phyloP scores from a whole-genome alignment of 2,797 vertebrate genomes.

The Gadopsis bispinosus region DNA sequence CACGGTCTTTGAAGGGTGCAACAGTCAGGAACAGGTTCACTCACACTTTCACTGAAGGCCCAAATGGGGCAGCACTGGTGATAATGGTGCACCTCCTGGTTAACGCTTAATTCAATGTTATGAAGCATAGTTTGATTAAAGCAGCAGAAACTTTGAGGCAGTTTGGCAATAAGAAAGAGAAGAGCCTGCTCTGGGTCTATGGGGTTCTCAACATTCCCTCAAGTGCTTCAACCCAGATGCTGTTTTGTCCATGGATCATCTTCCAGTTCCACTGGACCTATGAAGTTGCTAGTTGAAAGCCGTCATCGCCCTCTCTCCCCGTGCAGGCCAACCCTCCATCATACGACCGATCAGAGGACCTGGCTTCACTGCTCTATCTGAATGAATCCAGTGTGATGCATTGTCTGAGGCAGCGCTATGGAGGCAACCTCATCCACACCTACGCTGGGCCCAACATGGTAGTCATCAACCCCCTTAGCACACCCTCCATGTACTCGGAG shows the following conservation, averaged over 20 bases:
- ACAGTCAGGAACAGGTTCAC: not conserved
- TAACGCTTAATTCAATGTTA: slow-evolving; percentile 28
- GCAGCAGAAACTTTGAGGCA: slow-evolving; percentile 29
- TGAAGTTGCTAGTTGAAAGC: not conserved
- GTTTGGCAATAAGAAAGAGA: not conserved
- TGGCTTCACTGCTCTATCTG: slow-evolving; percentile 93
- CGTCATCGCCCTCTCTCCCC: not conserved
- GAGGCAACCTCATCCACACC: slow-evolving; percentile 93
- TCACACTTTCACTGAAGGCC: not conserved
- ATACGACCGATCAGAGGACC: slow-evolving; percentile 91
- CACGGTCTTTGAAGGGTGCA: too few relatives aligned
- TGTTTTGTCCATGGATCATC: not conserved
- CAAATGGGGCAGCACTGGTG: not conserved
- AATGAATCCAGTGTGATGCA: slow-evolving; percentile 96
- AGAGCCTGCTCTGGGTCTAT: slow-evolving; percentile 25
- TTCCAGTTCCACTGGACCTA: not conserved
- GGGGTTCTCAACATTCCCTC: not conserved
- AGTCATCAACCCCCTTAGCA: slow-evolving; percentile 94
- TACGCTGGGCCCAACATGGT: slow-evolving; percentile 92
- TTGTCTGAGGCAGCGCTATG: slow-evolving; percentile 93
- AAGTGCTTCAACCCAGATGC: slow-evolving; percentile 4
- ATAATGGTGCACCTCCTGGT: slow-evolving; percentile 19
- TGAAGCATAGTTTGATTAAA: slow-evolving; percentile 36
- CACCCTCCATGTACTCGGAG: slow-evolving; percentile 96
- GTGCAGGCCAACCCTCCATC: slow-evolving; percentile 93